Conservation (phyloP, 2,113 vertebrate species). For the Tachysurus fulvidraco region DNA sequence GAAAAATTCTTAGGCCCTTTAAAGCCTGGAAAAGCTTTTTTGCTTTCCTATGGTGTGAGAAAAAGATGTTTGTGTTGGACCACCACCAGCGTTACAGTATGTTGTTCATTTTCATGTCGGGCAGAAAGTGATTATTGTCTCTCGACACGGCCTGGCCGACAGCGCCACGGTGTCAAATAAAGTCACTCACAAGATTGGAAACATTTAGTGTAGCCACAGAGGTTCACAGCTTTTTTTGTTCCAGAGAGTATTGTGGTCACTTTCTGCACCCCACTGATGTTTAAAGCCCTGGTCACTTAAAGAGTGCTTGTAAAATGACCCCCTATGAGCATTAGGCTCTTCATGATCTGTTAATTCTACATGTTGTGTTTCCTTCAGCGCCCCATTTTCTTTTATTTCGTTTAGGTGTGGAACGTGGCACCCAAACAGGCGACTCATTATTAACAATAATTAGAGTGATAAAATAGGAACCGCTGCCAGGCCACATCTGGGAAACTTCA, state of each 20-base stretch:
- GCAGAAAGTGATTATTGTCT: constrained; percentile 70
- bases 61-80: constrained; percentile 54
- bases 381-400: constrained; percentile 8
- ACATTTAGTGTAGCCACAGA: constrained; percentile 61
- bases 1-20: constrained; percentile 13
- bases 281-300: constrained; percentile 76
- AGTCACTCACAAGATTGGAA: constrained; percentile 63
- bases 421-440: constrained; percentile 61
- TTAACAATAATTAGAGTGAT: constrained; percentile 70
- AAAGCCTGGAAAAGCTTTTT: neutral
- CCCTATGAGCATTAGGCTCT: constrained; percentile 67
- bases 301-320: constrained; percentile 70
- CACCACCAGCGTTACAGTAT: constrained; percentile 59
- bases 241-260: neutral
- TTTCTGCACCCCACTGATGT: constrained; percentile 64
- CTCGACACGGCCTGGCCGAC: constrained; percentile 64
- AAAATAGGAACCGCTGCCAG: constrained; percentile 66
- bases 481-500: constrained; percentile 66
- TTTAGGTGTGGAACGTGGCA: constrained; percentile 54
- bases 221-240: constrained; percentile 12
- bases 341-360: constrained; percentile 66
- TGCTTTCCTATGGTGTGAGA: constrained; percentile 23
- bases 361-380: constrained; percentile 43
- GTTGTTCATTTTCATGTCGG: constrained; percentile 59
- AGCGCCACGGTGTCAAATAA: constrained; percentile 66